These are phyloP conservation scores for Actinernus sp. DNA, from an alignment of 92 coral and sea anemone species.

Conservation along the genomic window DNA sequence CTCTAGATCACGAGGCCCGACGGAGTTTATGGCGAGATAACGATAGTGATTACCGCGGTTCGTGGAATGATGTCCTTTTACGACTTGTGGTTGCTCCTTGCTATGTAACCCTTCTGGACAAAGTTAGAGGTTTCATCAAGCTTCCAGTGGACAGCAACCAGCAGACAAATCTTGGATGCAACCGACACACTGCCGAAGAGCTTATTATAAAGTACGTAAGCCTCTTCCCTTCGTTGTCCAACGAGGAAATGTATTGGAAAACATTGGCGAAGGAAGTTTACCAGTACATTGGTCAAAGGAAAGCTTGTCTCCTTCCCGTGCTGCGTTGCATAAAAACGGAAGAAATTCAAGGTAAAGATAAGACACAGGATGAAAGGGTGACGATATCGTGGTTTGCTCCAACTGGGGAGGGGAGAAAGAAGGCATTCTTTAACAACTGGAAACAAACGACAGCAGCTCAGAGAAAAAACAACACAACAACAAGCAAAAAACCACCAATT, in stretches of 20 bases:
- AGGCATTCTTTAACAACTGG: slow-evolving; percentile 33
- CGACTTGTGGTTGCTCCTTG: slow-evolving; percentile 67
- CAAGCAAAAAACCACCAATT: too few species aligned
- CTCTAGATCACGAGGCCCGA: slow-evolving; percentile 69
- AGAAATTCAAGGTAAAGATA: background rate
- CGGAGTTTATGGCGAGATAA: slow-evolving; percentile 40
- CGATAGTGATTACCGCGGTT: slow-evolving; percentile 26
- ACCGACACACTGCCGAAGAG: background rate
- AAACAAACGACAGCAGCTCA: background rate
- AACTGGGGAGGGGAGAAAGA: slow-evolving; percentile 19
- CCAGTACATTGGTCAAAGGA: slow-evolving; percentile 15
- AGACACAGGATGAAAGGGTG: background rate
- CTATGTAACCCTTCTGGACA: slow-evolving; percentile 52
- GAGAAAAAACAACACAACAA: too few species aligned
- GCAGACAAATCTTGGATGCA: slow-evolving; percentile 1
- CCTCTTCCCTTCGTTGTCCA: slow-evolving; percentile 59
- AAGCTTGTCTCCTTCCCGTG: slow-evolving; percentile 48
- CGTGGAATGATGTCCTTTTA: slow-evolving; percentile 66
- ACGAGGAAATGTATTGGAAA: slow-evolving; percentile 46
- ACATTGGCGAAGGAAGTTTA: slow-evolving; percentile 56
- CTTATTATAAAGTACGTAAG: slow-evolving; percentile 36
- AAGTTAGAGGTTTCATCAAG: slow-evolving; percentile 18
- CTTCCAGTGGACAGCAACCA: slow-evolving; percentile 10
- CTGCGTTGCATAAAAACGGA: slow-evolving; percentile 24
- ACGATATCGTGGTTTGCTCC: slow-evolving; percentile 49